Conservation (phyloP, 64 coral and sea anemone species). For the Porites lutea region DNA sequence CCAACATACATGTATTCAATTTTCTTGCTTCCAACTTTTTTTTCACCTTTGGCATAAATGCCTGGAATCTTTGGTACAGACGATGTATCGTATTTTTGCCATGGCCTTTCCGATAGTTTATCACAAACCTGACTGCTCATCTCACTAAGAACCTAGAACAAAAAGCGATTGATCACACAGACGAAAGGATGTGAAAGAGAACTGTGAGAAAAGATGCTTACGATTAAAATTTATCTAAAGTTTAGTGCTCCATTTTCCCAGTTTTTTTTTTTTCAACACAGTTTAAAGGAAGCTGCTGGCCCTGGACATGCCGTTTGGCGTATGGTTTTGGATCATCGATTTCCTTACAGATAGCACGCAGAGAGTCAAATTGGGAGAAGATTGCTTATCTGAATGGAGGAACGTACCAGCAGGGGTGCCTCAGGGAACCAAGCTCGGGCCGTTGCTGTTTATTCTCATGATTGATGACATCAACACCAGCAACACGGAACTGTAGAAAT, state of each 20-base stretch:
- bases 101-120: background rate
- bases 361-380: too few species aligned
- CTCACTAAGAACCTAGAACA: background rate
- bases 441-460: conserved; percentile 37
- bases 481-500: conserved; percentile 26
- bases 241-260: too few species aligned
- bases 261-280: too few species aligned
- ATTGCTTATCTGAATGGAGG: too few species aligned
- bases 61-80: background rate
- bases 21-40: background rate
- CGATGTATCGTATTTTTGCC: background rate
- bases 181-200: too few species aligned
- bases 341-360: too few species aligned
- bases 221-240: too few species aligned
- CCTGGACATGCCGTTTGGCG: too few species aligned
- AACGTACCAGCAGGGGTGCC: conserved; percentile 32
- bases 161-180: background rate
- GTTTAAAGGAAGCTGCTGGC: too few species aligned
- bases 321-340: too few species aligned
- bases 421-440: conserved; percentile 40
- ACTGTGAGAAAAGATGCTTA: too few species aligned
- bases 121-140: background rate
- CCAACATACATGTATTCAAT: background rate
- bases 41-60: background rate
- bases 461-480: conserved; percentile 26